A percentile compares a stretch with the other conserved stretches of the same genome.
These are phyloP conservation scores for Amphipoea oculea DNA, from an alignment of 2,888 invertebrate species.

Conservation along the genomic window DNA sequence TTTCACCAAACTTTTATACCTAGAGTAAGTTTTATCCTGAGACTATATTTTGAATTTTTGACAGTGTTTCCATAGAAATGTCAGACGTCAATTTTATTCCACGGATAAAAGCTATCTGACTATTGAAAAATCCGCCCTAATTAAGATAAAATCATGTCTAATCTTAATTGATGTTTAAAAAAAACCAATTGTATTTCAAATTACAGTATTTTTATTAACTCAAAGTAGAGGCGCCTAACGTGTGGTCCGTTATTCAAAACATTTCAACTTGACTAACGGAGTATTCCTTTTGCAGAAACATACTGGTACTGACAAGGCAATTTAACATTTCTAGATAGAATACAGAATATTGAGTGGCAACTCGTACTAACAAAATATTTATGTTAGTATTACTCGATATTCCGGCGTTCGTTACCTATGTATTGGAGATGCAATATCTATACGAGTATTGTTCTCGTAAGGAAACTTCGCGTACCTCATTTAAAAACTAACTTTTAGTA, in stretches of 20 bases:
- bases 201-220: too few relatives aligned
- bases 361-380: conserved; percentile 47
- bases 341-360: conserved; percentile 55
- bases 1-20: too few relatives aligned
- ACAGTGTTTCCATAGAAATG: too few relatives aligned
- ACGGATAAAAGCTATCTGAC: too few relatives aligned
- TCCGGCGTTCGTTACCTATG: conserved; percentile 23
- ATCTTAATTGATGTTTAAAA: neutral
- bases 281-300: conserved; percentile 39
- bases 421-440: conserved; percentile 13
- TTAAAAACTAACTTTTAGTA: conserved; percentile 25
- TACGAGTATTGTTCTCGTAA: conserved; percentile 11
- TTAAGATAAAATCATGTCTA: neutral
- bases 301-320: conserved; percentile 57
- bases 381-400: conserved; percentile 38
- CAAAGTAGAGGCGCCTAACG: neutral
- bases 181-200: neutral
- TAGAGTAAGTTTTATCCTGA: too few relatives aligned
- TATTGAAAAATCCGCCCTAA: too few relatives aligned
- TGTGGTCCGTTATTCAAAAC: conserved; percentile 29
- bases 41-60: too few relatives aligned
- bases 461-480: conserved; percentile 32
- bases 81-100: too few relatives aligned
- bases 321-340: conserved; percentile 50
- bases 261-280: conserved; percentile 35